Percentiles rank a stretch among this genome's conserved stretches.
phyloP scores from a whole-genome alignment of 2,113 vertebrate genomes.

The Cyrtonyx montezumae region DNA sequence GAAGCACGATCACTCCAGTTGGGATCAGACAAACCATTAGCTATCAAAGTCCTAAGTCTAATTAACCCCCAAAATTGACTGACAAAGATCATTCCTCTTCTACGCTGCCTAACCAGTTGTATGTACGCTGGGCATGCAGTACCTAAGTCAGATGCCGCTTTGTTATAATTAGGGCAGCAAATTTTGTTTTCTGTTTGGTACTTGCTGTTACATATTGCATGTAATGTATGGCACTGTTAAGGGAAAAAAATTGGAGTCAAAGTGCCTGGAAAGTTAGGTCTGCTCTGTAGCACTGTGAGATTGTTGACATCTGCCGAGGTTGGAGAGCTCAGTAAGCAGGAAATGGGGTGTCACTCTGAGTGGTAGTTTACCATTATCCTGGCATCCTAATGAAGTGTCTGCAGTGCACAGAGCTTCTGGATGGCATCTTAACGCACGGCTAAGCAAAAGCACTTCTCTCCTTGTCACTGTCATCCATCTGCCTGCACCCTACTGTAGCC shows the following conservation, averaged over 20 bases:
- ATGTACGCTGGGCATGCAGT: slow-evolving; percentile 5
- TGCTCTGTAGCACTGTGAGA: slow-evolving; percentile 87
- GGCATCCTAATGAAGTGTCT: slow-evolving; percentile 99
- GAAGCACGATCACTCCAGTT: neutral
- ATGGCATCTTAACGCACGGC: slow-evolving; percentile 95
- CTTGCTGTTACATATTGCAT: slow-evolving; percentile 83
- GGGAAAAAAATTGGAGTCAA: slow-evolving; percentile 83
- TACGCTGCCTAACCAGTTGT: slow-evolving; percentile 24
- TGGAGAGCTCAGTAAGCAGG: slow-evolving; percentile 98
- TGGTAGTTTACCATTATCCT: slow-evolving; percentile 99
- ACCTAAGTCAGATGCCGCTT: slow-evolving; percentile 56
- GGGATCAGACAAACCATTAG: slow-evolving; percentile 43
- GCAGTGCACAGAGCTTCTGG: slow-evolving; percentile 94
- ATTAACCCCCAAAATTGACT: slow-evolving; percentile 68
- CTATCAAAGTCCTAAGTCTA: slow-evolving; percentile 61
- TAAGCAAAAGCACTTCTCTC: slow-evolving; percentile 93
- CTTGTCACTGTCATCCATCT: slow-evolving; percentile 96
- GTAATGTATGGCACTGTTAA: slow-evolving; percentile 84
- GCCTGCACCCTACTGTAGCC: slow-evolving; percentile 93
- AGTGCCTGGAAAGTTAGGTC: slow-evolving; percentile 89
- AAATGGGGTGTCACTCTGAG: slow-evolving; percentile 98
- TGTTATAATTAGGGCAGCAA: slow-evolving; percentile 77
- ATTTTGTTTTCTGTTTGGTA: slow-evolving; percentile 78
- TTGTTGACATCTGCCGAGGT: slow-evolving; percentile 99
- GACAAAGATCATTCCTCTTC: slow-evolving; percentile 45